phyloP scores from a whole-genome alignment of 2,888 invertebrate genomes.

The Coronaproctus castanopsis region DNA sequence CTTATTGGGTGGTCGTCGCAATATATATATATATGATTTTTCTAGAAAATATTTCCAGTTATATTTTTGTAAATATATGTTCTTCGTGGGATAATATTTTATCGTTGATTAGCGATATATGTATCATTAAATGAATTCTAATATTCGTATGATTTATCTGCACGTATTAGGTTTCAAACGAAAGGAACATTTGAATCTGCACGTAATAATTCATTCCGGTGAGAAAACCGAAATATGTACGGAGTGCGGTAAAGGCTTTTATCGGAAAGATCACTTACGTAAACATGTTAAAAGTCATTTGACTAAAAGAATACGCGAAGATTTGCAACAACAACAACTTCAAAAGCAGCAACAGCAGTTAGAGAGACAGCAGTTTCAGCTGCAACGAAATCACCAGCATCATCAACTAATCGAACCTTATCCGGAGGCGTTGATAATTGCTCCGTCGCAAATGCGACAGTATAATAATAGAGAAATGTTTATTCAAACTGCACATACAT shows the following conservation, averaged over 20 bases:
- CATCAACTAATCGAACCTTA: too few species aligned
- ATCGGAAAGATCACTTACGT: constrained; percentile 66
- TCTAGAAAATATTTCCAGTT: too few species aligned
- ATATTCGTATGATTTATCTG: too few species aligned
- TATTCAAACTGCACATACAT: too few species aligned
- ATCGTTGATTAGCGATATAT: too few species aligned
- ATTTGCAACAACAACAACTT: constrained; percentile 28
- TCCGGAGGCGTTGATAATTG: constrained; percentile 11
- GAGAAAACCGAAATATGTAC: constrained; percentile 59
- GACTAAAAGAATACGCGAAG: constrained; percentile 50
- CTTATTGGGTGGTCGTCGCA: too few species aligned
- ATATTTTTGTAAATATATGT: too few species aligned
- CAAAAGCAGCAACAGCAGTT: constrained; percentile 23
- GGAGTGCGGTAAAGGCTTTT: constrained; percentile 59
- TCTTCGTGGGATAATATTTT: too few species aligned
- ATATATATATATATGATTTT: too few species aligned
- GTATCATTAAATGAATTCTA: too few species aligned
- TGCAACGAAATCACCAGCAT: constrained; percentile 19
- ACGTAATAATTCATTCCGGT: constrained; percentile 65
- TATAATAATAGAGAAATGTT: too few species aligned
- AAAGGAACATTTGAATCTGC: constrained; percentile 61
- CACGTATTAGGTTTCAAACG: constrained; percentile 46
- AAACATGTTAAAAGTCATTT: constrained; percentile 61
- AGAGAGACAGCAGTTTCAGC: constrained; percentile 22
- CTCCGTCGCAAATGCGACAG: too few species aligned